Evolutionary conservation across 2,888 invertebrate species (phyloP).

Genomic region (Calameuta idolon): DNA sequence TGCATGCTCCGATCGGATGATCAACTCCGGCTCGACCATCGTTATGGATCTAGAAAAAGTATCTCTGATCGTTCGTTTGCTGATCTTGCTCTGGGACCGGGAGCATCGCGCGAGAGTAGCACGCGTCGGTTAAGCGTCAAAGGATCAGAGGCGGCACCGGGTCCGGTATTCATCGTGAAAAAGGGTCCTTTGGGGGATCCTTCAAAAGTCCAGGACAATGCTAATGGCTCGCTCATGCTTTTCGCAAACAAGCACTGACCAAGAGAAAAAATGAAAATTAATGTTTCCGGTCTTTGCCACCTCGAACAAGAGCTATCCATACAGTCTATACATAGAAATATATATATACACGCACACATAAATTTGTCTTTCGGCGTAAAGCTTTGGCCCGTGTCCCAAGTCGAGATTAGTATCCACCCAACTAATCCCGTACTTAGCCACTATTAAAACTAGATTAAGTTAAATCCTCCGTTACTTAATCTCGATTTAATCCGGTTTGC

Average conservation of each 20-base stretch:
- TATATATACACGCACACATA: background rate
- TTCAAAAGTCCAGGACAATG: background rate
- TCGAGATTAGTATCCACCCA: background rate
- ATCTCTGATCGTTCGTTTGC: background rate
- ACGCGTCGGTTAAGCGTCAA: background rate
- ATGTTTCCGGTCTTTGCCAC: background rate
- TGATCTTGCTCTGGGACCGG: background rate
- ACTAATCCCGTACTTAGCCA: conserved; percentile 36
- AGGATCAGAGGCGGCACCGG: background rate
- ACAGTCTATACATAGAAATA: background rate
- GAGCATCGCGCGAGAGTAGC: background rate
- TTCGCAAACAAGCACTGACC: background rate
- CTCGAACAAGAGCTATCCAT: background rate
- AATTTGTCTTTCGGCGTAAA: background rate
- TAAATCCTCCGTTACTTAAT: conserved; percentile 37
- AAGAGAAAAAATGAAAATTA: background rate
- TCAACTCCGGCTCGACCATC: background rate
- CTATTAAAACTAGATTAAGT: conserved; percentile 55
- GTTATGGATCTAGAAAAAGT: background rate
- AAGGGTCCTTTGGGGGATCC: background rate
- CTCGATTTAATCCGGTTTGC: conserved; percentile 43
- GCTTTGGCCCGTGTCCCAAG: background rate
- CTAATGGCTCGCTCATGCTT: background rate
- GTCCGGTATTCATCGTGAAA: background rate
- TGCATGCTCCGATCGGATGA: background rate